These are phyloP conservation scores for Daphoenositta chrysoptera DNA, from an alignment of 2,113 vertebrate species.

Conservation along the genomic window DNA sequence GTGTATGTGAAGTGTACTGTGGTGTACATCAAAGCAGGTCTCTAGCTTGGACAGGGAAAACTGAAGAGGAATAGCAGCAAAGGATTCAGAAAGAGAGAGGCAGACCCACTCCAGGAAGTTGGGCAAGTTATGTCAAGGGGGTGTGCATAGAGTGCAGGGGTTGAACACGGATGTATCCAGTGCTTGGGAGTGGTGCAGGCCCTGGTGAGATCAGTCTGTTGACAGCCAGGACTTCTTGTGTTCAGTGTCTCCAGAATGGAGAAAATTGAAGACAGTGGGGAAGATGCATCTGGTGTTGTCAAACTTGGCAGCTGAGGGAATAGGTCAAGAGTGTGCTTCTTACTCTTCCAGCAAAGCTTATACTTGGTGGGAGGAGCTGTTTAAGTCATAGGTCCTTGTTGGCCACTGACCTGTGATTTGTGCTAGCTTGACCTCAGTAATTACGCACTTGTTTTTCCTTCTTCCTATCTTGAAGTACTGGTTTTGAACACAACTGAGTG, in stretches of 20 bases:
- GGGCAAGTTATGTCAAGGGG: background rate
- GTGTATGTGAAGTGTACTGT: fast-evolving
- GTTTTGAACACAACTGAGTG: background rate
- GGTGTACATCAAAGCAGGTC: background rate
- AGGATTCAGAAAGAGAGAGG: background rate
- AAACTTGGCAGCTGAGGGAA: background rate
- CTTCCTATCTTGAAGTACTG: background rate
- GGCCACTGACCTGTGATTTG: background rate
- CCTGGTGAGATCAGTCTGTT: background rate
- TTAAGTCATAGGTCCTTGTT: background rate
- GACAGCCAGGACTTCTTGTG: background rate
- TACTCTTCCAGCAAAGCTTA: background rate
- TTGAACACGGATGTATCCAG: background rate
- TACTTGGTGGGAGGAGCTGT: background rate
- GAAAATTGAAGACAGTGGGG: background rate
- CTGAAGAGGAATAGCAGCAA: background rate
- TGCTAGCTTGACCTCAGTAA: background rate
- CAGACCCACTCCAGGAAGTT: background rate
- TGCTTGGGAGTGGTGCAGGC: background rate
- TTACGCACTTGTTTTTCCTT: background rate
- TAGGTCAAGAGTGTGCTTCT: background rate
- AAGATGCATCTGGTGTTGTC: background rate
- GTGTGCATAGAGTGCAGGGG: background rate
- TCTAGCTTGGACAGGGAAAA: background rate
- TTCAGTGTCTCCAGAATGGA: background rate